Evolutionary conservation across 2,797 vertebrate species (phyloP).

Genomic region (Buceros bicornis): DNA sequence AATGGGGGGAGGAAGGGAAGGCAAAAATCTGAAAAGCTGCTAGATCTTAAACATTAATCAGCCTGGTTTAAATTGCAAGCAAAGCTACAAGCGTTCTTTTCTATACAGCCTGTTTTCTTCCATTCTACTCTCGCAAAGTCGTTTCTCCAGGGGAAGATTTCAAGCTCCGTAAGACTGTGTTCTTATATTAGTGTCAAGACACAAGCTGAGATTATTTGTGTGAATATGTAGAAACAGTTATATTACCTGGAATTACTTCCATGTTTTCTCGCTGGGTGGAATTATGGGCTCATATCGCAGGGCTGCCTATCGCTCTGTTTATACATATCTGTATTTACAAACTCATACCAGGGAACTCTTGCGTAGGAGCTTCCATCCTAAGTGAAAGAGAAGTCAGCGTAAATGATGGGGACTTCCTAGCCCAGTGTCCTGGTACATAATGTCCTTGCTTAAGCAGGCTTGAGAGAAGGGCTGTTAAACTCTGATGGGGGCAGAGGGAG

Average conservation of each 20-base stretch:
- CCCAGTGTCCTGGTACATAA: too few relatives aligned
- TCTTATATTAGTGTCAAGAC: conserved; percentile 43
- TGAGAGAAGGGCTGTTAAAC: neutral
- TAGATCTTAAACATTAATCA: conserved; percentile 19
- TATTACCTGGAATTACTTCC: conserved; percentile 44
- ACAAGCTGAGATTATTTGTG: conserved; percentile 46
- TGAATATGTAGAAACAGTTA: conserved; percentile 29
- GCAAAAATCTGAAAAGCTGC: neutral
- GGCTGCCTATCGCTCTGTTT: neutral
- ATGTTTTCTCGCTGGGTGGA: neutral
- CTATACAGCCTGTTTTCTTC: neutral
- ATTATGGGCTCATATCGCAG: neutral
- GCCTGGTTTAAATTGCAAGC: neutral
- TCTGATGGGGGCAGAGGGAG: accelerated
- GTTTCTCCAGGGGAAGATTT: conserved; percentile 52
- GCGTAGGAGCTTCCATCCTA: neutral
- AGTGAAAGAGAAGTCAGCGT: neutral
- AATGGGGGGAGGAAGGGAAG: neutral
- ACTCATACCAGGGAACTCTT: neutral
- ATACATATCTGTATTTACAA: neutral
- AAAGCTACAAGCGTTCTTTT: neutral
- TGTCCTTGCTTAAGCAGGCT: neutral
- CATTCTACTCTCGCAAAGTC: neutral
- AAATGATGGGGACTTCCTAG: neutral
- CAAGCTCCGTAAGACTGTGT: conserved; percentile 2